phyloP scores from a whole-genome alignment of 2,113 vertebrate genomes.

The Pseudopodoces humilis region DNA sequence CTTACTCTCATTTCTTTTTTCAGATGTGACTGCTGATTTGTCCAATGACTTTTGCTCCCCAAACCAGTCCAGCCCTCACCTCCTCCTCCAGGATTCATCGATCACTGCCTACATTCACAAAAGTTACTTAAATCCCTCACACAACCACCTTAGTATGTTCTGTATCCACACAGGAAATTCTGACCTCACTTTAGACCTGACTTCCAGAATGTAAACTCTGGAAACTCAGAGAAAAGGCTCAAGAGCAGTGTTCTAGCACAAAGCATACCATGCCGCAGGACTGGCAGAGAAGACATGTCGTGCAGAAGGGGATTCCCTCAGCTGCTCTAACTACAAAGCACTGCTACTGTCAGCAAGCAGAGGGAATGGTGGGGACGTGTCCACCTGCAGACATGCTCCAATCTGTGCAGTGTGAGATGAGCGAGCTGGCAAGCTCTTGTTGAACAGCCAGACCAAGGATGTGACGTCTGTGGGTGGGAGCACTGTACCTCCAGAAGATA shows the following conservation, averaged over 20 bases:
- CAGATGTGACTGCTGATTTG: not conserved
- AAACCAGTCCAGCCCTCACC: not conserved
- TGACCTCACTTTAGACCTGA: not conserved
- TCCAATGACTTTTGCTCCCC: not conserved
- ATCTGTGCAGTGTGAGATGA: not conserved
- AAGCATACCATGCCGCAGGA: not conserved
- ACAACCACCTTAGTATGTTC: not conserved
- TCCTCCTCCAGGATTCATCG: not conserved
- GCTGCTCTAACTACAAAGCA: not conserved
- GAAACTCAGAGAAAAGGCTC: not conserved
- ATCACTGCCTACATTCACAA: not conserved
- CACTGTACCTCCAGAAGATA: not conserved
- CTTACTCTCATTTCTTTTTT: not conserved
- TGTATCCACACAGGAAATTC: not conserved
- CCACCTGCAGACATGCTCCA: not conserved
- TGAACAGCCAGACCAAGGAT: not conserved
- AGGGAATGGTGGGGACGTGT: not conserved
- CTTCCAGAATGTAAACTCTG: not conserved
- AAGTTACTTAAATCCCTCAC: not conserved
- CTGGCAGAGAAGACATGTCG: not conserved
- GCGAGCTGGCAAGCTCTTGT: rapidly evolving
- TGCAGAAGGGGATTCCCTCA: not conserved
- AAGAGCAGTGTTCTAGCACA: not conserved
- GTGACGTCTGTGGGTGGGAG: not conserved
- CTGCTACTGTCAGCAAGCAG: not conserved